Evolutionary conservation across 2,888 invertebrate genomes (phyloP).

Genomic region (Caenorhabditis zanzibari): DNA sequence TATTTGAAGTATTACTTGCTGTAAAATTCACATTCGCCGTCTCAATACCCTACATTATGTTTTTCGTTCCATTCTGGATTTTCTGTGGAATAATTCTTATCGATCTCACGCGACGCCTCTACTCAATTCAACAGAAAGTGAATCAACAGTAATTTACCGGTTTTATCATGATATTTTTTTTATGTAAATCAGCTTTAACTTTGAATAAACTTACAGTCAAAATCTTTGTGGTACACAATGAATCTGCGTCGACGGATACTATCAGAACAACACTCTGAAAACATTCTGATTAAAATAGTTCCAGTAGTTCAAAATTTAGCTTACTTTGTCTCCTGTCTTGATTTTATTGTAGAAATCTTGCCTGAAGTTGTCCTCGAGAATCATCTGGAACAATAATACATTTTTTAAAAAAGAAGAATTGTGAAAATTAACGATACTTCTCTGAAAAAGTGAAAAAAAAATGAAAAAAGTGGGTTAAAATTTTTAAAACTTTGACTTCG

Average conservation of each 20-base stretch:
- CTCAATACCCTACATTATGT: conserved; percentile 43
- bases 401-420: neutral
- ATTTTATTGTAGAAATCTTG: conserved; percentile 62
- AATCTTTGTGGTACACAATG: conserved; percentile 79
- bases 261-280: conserved; percentile 79
- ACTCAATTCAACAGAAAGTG: conserved; percentile 54
- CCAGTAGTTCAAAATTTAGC: neutral
- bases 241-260: conserved; percentile 80
- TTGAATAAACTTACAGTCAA: conserved; percentile 71
- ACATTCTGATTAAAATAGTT: neutral
- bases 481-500: conserved; percentile 28
- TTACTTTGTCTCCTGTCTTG: conserved; percentile 57
- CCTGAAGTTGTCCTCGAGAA: conserved; percentile 59
- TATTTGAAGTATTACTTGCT: conserved; percentile 62
- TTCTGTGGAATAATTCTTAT: conserved; percentile 56
- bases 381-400: conserved; percentile 40
- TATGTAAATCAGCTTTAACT: neutral
- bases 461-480: neutral
- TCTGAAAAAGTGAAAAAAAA: too few species aligned
- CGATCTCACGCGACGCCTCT: conserved; percentile 60
- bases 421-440: neutral
- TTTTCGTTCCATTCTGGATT: conserved; percentile 68
- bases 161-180: neutral
- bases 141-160: conserved; percentile 25
- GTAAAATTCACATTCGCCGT: conserved; percentile 41